Conservation (phyloP, 2,797 vertebrate species). For the Danio albolineatus region DNA sequence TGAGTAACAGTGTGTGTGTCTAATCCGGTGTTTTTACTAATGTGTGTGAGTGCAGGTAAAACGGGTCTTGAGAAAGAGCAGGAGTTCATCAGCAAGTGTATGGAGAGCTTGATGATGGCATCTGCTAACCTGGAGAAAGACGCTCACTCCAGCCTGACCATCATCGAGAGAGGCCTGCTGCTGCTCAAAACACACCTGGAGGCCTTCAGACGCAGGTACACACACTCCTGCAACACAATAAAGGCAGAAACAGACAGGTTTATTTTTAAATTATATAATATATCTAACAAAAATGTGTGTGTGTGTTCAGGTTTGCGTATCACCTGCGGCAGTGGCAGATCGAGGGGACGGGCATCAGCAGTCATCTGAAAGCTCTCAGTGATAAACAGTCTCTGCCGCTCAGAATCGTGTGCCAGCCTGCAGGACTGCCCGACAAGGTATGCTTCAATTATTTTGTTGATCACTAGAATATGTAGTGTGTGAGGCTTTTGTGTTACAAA, state of each 20-base stretch:
- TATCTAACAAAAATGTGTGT: neutral
- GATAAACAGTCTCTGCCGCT: constrained; percentile 97
- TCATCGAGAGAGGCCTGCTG: constrained; percentile 96
- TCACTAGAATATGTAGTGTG: neutral
- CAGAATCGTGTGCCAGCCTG: constrained; percentile 96
- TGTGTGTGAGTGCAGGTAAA: constrained; percentile 83
- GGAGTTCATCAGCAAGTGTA: constrained; percentile 99
- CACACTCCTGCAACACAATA: neutral
- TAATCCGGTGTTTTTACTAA: neutral
- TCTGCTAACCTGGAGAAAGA: constrained; percentile 95
- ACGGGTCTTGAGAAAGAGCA: constrained; percentile 97
- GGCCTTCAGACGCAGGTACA: constrained; percentile 95
- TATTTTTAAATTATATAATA: no score
- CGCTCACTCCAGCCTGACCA: constrained; percentile 92
- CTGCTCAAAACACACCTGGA: constrained; percentile 99
- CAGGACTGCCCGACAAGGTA: constrained; percentile 97
- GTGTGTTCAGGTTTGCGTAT: constrained; percentile 91
- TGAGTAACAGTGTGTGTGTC: neutral
- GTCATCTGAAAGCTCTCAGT: constrained; percentile 96
- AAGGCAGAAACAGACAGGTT: neutral
- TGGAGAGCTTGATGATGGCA: constrained; percentile 98
- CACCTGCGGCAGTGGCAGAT: constrained; percentile 99
- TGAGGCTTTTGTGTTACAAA: no score
- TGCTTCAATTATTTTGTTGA: neutral
- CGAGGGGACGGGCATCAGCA: constrained; percentile 97